These are phyloP conservation scores for Pongo pygmaeus DNA, from an alignment of 2,113 vertebrate species.

Conservation along the genomic window DNA sequence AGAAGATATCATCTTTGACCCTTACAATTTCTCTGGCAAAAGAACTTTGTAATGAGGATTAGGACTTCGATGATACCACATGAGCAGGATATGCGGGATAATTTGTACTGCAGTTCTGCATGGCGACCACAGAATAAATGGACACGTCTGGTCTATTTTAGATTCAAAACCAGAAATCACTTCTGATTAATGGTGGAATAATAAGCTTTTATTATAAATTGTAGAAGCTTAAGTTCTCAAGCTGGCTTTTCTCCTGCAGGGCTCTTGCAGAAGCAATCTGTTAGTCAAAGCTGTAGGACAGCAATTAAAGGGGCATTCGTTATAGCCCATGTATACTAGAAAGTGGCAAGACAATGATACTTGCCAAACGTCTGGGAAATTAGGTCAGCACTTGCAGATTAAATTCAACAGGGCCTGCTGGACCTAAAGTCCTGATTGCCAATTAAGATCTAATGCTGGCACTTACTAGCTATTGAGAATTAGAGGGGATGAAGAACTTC, in stretches of 20 bases:
- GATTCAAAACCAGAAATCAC: constrained; percentile 16
- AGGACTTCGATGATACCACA: not conserved
- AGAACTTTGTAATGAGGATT: not conserved
- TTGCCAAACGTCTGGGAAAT: not conserved
- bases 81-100: not conserved
- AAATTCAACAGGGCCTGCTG: not conserved
- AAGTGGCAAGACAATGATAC: not conserved
- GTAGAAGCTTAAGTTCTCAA: not conserved
- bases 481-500: not conserved
- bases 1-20: not conserved
- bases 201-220: not conserved
- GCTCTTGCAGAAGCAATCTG: not conserved
- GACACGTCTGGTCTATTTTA: not conserved
- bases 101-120: not conserved
- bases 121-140: not conserved
- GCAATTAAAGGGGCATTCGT: not conserved
- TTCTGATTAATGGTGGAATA: constrained; percentile 28
- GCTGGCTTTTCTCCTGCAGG: not conserved
- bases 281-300: not conserved
- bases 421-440: not conserved
- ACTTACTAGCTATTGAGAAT: not conserved
- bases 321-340: not conserved
- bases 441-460: not conserved
- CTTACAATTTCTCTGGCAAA: not conserved
- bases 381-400: not conserved